Conservation (phyloP, 2,113 vertebrate genomes). For the Elanus axillaris region DNA sequence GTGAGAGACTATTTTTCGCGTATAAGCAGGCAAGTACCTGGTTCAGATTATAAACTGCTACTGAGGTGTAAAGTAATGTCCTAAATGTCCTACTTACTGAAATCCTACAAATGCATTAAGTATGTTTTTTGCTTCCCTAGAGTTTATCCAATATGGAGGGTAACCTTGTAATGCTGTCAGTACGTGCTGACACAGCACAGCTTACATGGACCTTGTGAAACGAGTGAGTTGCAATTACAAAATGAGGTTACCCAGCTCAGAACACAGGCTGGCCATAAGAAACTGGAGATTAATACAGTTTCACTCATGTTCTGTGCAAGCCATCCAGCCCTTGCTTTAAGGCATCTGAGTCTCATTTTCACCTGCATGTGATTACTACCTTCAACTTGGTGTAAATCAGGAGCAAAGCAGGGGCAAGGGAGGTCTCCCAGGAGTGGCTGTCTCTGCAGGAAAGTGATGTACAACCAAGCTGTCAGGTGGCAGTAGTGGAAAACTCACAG, state of each 20-base stretch:
- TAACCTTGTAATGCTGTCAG: not conserved
- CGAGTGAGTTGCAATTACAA: not conserved
- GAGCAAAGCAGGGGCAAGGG: not conserved
- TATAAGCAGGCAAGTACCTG: not conserved
- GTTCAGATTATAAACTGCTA: not conserved
- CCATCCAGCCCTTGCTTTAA: not conserved
- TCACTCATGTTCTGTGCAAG: not conserved
- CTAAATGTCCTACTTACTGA: not conserved
- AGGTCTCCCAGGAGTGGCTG: not conserved
- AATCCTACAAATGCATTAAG: not conserved
- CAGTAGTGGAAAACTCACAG: not conserved
- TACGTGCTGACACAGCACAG: not conserved
- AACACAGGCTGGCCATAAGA: not conserved
- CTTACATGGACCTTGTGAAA: rapidly evolving
- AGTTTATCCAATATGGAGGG: not conserved
- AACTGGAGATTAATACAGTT: not conserved
- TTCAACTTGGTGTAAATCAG: not conserved
- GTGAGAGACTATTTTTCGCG: not conserved
- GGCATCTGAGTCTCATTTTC: not conserved
- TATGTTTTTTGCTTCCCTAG: not conserved
- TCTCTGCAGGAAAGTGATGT: not conserved
- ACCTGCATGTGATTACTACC: rapidly evolving
- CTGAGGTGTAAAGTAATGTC: not conserved
- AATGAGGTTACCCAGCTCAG: not conserved
- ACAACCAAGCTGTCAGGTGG: not conserved